phyloP scores from a whole-genome alignment of 2,888 invertebrate species.

The Augiades crinisus region DNA sequence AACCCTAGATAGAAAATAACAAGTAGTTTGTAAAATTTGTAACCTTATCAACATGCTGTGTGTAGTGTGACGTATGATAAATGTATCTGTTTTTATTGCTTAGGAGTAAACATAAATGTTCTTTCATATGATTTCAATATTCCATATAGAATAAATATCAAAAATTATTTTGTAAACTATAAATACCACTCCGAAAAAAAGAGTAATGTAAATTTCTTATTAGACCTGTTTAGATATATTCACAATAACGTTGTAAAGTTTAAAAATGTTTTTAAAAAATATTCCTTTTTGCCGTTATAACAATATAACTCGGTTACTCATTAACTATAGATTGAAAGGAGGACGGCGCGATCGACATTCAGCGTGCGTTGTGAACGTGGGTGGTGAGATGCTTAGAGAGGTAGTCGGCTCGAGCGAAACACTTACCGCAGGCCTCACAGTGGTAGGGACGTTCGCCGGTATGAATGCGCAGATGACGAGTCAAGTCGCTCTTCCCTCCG shows the following conservation, averaged over 20 bases:
- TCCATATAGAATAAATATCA: constrained; percentile 55
- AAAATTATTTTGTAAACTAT: constrained; percentile 69
- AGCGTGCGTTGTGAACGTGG: constrained; percentile 90
- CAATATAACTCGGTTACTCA: constrained; percentile 54
- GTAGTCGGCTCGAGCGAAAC: constrained; percentile 94
- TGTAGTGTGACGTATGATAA: constrained; percentile 43
- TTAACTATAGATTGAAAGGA: constrained; percentile 45
- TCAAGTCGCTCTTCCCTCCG: constrained; percentile 93
- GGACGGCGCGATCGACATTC: constrained; percentile 57
- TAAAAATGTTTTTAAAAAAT: constrained; percentile 77
- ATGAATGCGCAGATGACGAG: constrained; percentile 92
- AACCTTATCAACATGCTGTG: constrained; percentile 20
- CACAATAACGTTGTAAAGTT: constrained; percentile 66
- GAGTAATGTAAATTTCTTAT: constrained; percentile 66
- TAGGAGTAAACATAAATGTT: constrained; percentile 43
- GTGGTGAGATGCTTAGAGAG: constrained; percentile 95
- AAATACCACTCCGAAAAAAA: constrained; percentile 72
- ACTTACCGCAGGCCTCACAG: constrained; percentile 95
- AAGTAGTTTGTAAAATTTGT: not conserved
- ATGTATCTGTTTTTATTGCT: constrained; percentile 41
- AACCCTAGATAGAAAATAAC: not conserved
- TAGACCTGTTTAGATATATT: constrained; percentile 67
- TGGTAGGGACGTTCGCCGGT: constrained; percentile 95
- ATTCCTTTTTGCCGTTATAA: constrained; percentile 69
- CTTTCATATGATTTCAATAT: constrained; percentile 33